Base-by-base conservation (phyloP, 2,888 invertebrate genomes). In the Brachylomia viminalis region DNA sequence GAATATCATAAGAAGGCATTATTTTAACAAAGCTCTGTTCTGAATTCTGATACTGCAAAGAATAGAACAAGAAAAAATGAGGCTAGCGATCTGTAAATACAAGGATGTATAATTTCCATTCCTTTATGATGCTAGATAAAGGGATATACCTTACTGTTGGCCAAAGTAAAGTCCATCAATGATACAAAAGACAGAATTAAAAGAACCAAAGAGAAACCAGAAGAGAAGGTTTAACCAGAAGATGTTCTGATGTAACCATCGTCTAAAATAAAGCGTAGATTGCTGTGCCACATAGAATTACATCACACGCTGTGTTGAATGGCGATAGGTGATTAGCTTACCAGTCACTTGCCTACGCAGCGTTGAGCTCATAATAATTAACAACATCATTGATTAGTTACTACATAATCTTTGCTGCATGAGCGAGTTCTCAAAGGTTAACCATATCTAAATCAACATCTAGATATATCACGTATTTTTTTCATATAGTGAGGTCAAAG, bases 381-480 rank as follows among this genome's bases (percentile, higher is more conserved):
- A 38, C 77, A 30, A 59, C 64, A 72, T 76, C 42, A 45, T 33
- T 68, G 56, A 71, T 75, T 73, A 54, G 52, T 72, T 68, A 45
- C 49, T 58, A 61, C 75, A 75, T 47, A 85, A 58, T 82, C 58
- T 62, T 65, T 70, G 47, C 56, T 77, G 72, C 83, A 38, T 76
- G 72, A 76, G 3, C 56, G 23, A 62, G 17, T 66, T 82, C 54
- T 15, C 62, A 82, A 72, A 82, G 69, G 85, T 72, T 66, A 75
- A 56, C 45, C 6, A 30, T 74, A 67, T 54, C 38, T 58, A 62
- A 58, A 67, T 61, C n/a, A 45, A 23, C 49, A 59, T 49, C 17
- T 13, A n/a, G 52, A 52, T 47, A 45, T 27, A 30, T 47, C 47
- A 38, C 59, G 59, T 81, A 72, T 74, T 65, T 42, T 10, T 56